A percentile compares a stretch with the other conserved stretches of the same genome.
phyloP scores from a whole-genome alignment of 2,797 vertebrate species.

The Sebastes variabilis region DNA sequence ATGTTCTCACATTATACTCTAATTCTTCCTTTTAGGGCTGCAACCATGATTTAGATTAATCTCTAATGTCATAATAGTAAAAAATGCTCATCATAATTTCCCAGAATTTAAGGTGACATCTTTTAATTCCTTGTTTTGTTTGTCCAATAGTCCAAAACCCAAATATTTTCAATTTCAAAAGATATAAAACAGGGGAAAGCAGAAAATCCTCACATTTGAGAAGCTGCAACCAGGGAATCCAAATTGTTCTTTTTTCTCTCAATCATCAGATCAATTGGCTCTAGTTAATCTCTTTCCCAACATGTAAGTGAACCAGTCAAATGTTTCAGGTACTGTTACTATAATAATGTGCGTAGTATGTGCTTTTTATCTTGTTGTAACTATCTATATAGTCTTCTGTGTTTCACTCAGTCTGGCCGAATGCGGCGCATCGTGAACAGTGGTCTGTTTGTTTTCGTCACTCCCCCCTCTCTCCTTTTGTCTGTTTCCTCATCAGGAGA shows the following conservation, averaged over 20 bases:
- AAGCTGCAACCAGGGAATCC: background rate
- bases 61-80: background rate
- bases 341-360: background rate
- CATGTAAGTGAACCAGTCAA: background rate
- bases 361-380: background rate
- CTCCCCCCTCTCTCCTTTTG: background rate
- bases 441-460: slow-evolving; percentile 1
- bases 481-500: slow-evolving; percentile 45
- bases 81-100: background rate
- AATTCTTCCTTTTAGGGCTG: background rate
- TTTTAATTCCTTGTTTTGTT: background rate
- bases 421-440: background rate
- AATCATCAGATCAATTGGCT: background rate
- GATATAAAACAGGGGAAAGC: background rate
- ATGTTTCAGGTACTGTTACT: background rate
- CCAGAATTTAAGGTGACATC: background rate
- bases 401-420: background rate
- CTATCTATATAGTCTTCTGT: background rate
- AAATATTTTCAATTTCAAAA: background rate
- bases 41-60: background rate
- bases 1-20: background rate
- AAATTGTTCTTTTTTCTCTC: background rate
- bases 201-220: background rate
- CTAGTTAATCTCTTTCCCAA: background rate
- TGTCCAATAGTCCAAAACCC: background rate